Evolutionary conservation across 92 coral and sea anemone genomes (phyloP).

Genomic region (Epizoanthus rinbou): DNA sequence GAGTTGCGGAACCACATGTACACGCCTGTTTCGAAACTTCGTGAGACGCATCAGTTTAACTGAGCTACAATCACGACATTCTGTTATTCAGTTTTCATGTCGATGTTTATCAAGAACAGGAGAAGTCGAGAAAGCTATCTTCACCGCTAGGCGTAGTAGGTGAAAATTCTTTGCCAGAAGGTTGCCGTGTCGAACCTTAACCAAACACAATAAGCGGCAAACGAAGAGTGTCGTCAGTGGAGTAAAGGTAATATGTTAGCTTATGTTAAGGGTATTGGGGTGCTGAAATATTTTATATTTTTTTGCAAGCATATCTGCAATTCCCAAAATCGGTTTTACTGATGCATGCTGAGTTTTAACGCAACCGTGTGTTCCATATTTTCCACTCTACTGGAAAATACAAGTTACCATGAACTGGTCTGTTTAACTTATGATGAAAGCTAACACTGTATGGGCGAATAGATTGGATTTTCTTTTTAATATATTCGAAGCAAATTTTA

Average conservation of each 20-base stretch:
- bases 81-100: neutral
- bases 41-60: neutral
- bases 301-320: too few relatives aligned
- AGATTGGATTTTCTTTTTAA: too few relatives aligned
- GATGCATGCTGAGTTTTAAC: too few relatives aligned
- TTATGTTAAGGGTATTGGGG: too few relatives aligned
- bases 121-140: slow-evolving; percentile 11
- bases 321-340: too few relatives aligned
- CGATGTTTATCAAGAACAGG: slow-evolving; percentile 2
- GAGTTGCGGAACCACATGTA: neutral
- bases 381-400: too few relatives aligned
- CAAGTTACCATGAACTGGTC: too few relatives aligned
- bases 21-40: neutral
- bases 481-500: too few relatives aligned
- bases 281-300: too few relatives aligned
- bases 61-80: neutral
- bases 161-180: slow-evolving; percentile 9
- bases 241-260: neutral
- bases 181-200: neutral
- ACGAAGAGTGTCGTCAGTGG: neutral
- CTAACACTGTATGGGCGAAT: too few relatives aligned
- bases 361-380: too few relatives aligned
- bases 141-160: slow-evolving; percentile 5
- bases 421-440: too few relatives aligned
- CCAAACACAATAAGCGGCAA: slow-evolving; percentile 1